Evolutionary conservation across 2,888 invertebrate species (phyloP).

Genomic region (Drosophila putrida): DNA sequence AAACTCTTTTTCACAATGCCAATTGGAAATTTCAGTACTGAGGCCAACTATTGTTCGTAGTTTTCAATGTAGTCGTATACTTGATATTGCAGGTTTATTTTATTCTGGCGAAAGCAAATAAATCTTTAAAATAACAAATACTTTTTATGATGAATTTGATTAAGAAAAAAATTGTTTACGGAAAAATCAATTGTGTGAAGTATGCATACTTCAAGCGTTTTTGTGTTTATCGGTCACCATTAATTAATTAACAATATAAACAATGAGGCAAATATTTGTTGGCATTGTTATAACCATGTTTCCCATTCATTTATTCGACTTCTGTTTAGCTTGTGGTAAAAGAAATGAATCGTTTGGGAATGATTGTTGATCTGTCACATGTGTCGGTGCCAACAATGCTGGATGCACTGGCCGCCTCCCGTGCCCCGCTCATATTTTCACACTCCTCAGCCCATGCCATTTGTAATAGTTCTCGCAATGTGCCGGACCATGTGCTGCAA

Average conservation of each 20-base stretch:
- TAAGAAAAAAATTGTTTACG: conserved; percentile 1
- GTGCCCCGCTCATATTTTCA: conserved; percentile 94
- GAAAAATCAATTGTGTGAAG: conserved; percentile 12
- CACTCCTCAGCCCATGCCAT: conserved; percentile 93
- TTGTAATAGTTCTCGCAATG: conserved; percentile 93
- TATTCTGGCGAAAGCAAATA: not conserved
- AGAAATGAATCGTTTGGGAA: conserved; percentile 95
- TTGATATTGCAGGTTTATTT: not conserved
- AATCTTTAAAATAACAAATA: not conserved
- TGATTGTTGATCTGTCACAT: conserved; percentile 94
- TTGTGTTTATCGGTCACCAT: not conserved
- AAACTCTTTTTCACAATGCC: too few relatives aligned
- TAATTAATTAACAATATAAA: not conserved
- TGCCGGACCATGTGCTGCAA: conserved; percentile 91
- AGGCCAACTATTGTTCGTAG: too few relatives aligned
- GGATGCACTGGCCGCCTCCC: conserved; percentile 90
- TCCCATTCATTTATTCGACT: not conserved
- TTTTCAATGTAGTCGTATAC: too few relatives aligned
- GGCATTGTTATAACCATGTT: not conserved
- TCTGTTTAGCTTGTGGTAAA: conserved; percentile 89
- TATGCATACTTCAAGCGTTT: not conserved
- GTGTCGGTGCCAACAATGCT: conserved; percentile 93
- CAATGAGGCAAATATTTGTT: not conserved
- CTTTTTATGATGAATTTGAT: not conserved
- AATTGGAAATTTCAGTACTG: too few relatives aligned